A percentile compares a stretch with the other conserved stretches of the same genome.
These are phyloP conservation scores for Selene dorsalis DNA, from an alignment of 2,797 vertebrate species.

Conservation along the genomic window DNA sequence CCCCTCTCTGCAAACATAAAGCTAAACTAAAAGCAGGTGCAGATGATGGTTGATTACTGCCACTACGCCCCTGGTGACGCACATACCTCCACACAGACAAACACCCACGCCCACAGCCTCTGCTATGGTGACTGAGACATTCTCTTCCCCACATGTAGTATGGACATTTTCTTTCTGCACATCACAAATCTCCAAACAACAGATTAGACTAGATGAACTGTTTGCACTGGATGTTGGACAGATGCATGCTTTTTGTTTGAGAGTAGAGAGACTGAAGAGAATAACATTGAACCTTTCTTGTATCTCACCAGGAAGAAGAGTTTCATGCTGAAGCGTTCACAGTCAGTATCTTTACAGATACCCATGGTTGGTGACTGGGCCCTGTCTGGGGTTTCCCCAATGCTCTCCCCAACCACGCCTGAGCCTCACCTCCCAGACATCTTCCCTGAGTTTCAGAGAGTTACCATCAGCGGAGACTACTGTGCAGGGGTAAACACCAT, in stretches of 20 bases:
- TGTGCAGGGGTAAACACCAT: conserved; percentile 92
- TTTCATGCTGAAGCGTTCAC: conserved; percentile 93
- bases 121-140: no score
- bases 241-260: not conserved
- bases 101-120: no score
- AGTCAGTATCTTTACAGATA: conserved; percentile 91
- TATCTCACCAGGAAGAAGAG: conserved; percentile 89
- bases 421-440: conserved; percentile 47
- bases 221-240: not conserved
- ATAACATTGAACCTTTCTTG: not conserved
- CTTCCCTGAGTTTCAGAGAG: conserved; percentile 93
- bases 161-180: not conserved
- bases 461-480: conserved; percentile 97
- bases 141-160: no score
- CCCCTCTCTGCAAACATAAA: no score
- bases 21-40: no score
- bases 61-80: no score
- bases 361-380: conserved; percentile 83
- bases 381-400: conserved; percentile 62
- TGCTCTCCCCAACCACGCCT: conserved; percentile 71
- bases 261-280: not conserved
- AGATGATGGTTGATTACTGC: no score
- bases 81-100: no score
- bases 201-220: not conserved
- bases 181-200: not conserved